A percentile compares a stretch with the other conserved stretches of the same genome.
phyloP scores from a whole-genome alignment of 2,113 vertebrate species.

The Tichodroma muraria region DNA sequence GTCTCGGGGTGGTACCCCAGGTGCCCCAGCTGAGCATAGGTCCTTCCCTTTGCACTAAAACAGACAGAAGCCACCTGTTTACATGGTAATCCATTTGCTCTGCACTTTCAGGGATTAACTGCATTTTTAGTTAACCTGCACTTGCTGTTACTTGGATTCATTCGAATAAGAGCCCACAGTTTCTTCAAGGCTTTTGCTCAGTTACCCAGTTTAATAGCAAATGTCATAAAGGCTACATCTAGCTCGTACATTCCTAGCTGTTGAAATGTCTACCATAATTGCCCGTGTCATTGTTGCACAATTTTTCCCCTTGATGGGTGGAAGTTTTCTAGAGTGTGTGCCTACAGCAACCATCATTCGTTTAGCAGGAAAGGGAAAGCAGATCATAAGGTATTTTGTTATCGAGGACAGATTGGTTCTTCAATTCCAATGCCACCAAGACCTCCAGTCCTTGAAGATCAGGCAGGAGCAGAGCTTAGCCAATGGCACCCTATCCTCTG shows the following conservation, averaged over 20 bases:
- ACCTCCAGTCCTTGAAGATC: neutral
- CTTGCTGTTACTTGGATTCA: neutral
- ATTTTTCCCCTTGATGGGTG: neutral
- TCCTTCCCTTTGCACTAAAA: neutral
- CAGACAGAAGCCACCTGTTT: neutral
- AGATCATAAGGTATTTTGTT: neutral
- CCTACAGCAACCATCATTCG: neutral
- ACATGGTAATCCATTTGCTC: neutral
- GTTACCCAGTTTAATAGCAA: neutral
- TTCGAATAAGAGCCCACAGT: neutral
- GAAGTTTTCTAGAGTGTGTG: neutral
- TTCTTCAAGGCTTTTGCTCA: neutral
- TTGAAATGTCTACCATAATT: neutral
- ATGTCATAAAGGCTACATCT: neutral
- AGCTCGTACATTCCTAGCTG: neutral
- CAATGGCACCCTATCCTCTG: neutral
- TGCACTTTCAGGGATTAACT: neutral
- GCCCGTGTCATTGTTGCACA: neutral
- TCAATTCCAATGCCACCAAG: neutral
- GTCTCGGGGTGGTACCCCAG: accelerated
- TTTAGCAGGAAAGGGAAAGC: neutral
- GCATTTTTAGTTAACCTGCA: neutral
- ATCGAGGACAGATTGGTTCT: neutral
- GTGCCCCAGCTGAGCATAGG: neutral
- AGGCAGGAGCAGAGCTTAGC: neutral